Evolutionary conservation across 2,113 vertebrate species (phyloP), one percentile per base, ranked within the genome.

Genomic region (Phalacrocorax carbo): DNA sequence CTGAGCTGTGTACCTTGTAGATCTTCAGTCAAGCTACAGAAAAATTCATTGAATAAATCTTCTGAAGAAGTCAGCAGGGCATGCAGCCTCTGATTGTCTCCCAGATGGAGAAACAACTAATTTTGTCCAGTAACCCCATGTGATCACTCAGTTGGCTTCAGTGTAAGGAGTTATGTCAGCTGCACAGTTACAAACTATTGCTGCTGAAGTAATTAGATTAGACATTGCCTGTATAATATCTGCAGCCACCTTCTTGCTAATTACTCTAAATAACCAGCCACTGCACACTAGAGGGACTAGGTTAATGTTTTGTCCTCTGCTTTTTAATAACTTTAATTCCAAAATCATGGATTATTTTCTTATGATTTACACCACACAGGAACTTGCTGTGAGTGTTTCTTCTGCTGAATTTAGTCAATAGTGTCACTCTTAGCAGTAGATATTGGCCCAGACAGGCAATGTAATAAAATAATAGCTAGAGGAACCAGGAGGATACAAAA

Each of bases 201-300:
- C 79, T 92, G 90, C 90, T 93, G 88, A 94, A 95, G 42, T 93
- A 95, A 96, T 96, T 92, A 38, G 93, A 86, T 86, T 38, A 88
- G 90, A 93, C 92, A 78, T 51, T 73, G 82, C 93, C 71, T 90
- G 88, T 95, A 25, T 40, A 90, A 52, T 83, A 81, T 70, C 52
- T 93, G 90, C 71, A 87, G 87, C 73, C 23, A 18, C 34, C 65
- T 91, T 70, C 75, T 65, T 82, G 55, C 82, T 88, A 54, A 83
- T 79, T 58, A 54, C 51, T 92, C 48, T 48, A 69, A 90, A 77
- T 34, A 90, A 94, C 46, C 23, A 73, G 66, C 46, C 48, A 32
- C n/a, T 80, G 79, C 36, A 54, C n/a, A 23, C 49, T 71, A 58
- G 64, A 93, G 26, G n/a, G 73, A 55, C 73, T 27, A 42, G 61